A percentile compares a stretch with the other conserved stretches of the same genome.
Conservation (phyloP, 2,797 vertebrate species). For the Rousettus madagascariensis region DNA sequence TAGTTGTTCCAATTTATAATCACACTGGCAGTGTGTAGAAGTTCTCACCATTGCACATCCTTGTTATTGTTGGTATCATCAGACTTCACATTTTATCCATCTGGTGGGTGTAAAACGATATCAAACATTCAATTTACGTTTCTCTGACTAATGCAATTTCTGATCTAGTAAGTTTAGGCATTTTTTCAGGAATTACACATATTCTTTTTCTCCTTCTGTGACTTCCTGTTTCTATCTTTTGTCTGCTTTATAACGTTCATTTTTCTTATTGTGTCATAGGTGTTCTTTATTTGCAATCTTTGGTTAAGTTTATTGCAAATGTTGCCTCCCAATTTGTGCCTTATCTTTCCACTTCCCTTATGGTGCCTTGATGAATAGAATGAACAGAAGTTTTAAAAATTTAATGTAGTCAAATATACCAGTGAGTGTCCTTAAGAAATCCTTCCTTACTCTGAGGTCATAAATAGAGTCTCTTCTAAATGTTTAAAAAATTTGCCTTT, state of each 20-base stretch:
- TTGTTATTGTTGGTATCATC: neutral
- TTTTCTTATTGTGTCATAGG: neutral
- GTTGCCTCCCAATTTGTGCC: neutral
- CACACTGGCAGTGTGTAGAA: neutral
- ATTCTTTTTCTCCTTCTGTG: neutral
- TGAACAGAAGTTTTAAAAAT: neutral
- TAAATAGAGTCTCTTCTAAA: neutral
- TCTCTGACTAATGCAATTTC: neutral
- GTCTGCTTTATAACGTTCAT: neutral
- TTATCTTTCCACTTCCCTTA: neutral
- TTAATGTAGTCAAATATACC: neutral
- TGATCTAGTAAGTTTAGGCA: neutral
- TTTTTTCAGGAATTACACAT: neutral
- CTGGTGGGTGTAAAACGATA: neutral
- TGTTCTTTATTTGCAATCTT: neutral
- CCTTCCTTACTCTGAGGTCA: neutral
- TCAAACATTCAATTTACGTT: neutral
- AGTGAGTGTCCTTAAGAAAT: neutral
- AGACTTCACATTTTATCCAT: neutral
- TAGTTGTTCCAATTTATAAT: neutral
- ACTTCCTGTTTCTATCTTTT: neutral
- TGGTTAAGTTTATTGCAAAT: neutral
- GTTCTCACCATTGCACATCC: neutral
- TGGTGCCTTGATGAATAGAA: neutral
- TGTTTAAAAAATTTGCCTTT: neutral